Percentiles rank a stretch among this genome's conserved stretches.
These are phyloP conservation scores for Falcaria lacertinaria DNA, from an alignment of 2,888 invertebrate species.

Conservation along the genomic window DNA sequence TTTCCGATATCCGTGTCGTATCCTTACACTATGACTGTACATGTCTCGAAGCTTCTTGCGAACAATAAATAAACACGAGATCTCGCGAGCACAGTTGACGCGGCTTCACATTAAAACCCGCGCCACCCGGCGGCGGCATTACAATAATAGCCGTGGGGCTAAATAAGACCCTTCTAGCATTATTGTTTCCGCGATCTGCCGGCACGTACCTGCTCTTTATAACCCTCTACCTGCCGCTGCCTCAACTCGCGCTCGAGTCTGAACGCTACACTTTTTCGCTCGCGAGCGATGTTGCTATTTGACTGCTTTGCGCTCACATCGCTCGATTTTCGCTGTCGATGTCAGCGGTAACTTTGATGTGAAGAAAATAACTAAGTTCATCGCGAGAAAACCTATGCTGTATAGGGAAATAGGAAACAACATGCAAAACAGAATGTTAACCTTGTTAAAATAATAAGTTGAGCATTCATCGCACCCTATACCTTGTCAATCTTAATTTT, in stretches of 20 bases:
- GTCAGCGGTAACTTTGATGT: background rate
- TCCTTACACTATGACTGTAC: too few relatives aligned
- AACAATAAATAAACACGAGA: background rate
- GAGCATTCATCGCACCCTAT: too few relatives aligned
- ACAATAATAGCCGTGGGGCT: constrained; percentile 14
- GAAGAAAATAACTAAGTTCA: constrained; percentile 1
- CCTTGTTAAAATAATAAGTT: too few relatives aligned
- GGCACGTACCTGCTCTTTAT: constrained; percentile 53
- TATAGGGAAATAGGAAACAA: background rate
- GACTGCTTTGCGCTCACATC: constrained; percentile 1
- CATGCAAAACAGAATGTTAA: too few relatives aligned
- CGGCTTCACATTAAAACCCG: background rate
- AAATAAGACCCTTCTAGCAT: constrained; percentile 16
- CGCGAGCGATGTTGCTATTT: constrained; percentile 8
- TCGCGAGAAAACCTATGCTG: background rate
- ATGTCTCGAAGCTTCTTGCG: background rate
- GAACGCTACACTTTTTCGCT: constrained; percentile 11
- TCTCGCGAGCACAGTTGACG: background rate
- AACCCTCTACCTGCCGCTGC: constrained; percentile 34
- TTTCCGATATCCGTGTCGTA: too few relatives aligned
- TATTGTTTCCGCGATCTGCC: constrained; percentile 27
- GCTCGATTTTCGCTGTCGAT: constrained; percentile 4
- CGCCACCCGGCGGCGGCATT: background rate
- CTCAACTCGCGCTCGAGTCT: constrained; percentile 16
- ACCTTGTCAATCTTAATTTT: too few relatives aligned